Conservation (phyloP, 2,113 vertebrate genomes). For the Phrynocephalus versicolor region DNA sequence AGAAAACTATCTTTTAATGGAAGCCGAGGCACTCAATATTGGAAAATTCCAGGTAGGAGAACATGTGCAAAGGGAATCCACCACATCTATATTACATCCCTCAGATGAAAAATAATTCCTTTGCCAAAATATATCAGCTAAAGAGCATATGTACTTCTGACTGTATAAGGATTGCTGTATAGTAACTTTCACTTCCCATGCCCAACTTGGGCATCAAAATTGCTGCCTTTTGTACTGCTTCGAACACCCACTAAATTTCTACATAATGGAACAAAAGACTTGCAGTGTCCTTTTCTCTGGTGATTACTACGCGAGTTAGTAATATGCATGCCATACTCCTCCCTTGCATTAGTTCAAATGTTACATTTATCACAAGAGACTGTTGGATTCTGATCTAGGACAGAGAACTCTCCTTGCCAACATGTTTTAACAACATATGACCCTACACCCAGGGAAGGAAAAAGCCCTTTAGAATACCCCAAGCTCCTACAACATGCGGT, state of each 20-base stretch:
- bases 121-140: not conserved
- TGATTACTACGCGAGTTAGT: not conserved
- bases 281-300: not conserved
- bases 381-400: slow-evolving; percentile 3
- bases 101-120: not conserved
- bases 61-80: not conserved
- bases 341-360: not conserved
- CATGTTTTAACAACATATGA: not conserved
- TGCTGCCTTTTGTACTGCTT: not conserved
- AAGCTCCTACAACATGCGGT: slow-evolving; percentile 19
- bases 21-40: slow-evolving; percentile 7
- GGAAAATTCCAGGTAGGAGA: not conserved
- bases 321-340: not conserved
- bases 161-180: not conserved
- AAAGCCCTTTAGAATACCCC: slow-evolving; percentile 36
- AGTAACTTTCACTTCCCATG: not conserved
- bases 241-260: not conserved
- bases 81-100: not conserved
- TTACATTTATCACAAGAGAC: not conserved
- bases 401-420: not conserved
- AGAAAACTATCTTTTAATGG: slow-evolving; percentile 6
- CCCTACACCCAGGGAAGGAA: slow-evolving; percentile 2
- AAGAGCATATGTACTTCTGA: not conserved
- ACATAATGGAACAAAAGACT: not conserved
- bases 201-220: not conserved